Evolutionary conservation across 53 echinoderm and acorn worm genomes (phyloP).

Genomic region (Patiria pectinifera): DNA sequence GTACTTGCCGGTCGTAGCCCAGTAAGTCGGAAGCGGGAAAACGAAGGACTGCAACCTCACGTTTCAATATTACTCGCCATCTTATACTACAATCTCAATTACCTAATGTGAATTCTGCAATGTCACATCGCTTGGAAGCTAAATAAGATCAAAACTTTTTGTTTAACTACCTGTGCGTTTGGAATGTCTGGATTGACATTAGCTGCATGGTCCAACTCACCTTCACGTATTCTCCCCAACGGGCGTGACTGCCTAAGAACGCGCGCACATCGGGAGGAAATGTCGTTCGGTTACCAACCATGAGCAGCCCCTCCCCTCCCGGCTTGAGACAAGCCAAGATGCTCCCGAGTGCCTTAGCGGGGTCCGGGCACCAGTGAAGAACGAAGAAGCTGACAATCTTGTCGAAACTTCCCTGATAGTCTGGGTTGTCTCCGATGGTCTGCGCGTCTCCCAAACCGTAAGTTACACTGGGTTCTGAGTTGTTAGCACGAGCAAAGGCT

Average conservation of each 20-base stretch:
- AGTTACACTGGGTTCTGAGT: background rate
- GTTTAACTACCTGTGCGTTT: no score
- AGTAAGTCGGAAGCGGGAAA: no score
- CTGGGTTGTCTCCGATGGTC: conserved; percentile 26
- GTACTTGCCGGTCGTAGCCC: no score
- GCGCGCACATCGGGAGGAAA: background rate
- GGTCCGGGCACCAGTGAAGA: conserved; percentile 7
- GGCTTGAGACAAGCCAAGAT: no score
- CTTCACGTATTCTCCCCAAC: background rate
- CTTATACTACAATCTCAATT: no score
- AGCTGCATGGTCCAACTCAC: background rate
- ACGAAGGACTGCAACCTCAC: no score
- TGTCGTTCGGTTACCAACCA: background rate
- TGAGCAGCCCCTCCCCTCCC: background rate
- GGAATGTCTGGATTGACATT: no score
- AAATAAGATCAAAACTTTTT: no score
- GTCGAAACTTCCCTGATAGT: conserved; percentile 13
- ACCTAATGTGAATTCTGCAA: no score
- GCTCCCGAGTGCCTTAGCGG: background rate
- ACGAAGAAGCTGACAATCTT: background rate
- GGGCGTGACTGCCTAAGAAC: conserved; percentile 6
- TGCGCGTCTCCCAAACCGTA: conserved; percentile 21
- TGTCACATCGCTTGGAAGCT: no score
- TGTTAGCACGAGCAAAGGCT: conserved; percentile 7
- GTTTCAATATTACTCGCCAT: no score